phyloP scores from a whole-genome alignment of 2,113 vertebrate genomes.

The Corapipo altera region DNA sequence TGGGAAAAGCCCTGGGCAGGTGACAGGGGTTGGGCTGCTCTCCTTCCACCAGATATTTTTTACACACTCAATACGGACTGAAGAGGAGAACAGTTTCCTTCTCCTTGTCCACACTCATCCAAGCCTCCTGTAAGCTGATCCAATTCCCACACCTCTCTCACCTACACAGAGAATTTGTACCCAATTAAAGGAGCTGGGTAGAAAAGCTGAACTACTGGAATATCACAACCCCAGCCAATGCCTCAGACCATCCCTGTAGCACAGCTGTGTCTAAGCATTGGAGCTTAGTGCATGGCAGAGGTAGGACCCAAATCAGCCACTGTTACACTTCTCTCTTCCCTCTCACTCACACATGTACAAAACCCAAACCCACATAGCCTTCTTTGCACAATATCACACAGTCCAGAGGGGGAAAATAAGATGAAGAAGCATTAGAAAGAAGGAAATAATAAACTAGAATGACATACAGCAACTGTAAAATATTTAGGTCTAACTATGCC shows the following conservation, averaged over 20 bases:
- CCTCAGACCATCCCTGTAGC: neutral
- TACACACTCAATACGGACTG: neutral
- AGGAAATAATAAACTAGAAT: neutral
- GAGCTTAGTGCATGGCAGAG: neutral
- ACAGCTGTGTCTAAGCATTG: accelerated
- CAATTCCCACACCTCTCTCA: neutral
- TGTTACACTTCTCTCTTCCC: neutral
- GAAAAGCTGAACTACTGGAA: neutral
- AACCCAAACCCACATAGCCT: neutral
- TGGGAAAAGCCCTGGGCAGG: neutral
- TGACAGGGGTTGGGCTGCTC: neutral
- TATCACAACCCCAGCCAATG: neutral
- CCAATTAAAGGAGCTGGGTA: neutral
- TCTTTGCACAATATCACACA: neutral
- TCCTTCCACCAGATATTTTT: neutral
- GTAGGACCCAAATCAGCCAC: neutral
- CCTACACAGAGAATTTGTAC: neutral
- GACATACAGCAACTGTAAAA: neutral
- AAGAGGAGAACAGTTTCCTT: neutral
- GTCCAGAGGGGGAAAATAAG: neutral
- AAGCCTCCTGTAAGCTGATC: neutral
- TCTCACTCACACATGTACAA: neutral
- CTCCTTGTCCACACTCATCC: neutral
- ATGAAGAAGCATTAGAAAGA: neutral
- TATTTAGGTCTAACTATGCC: neutral